Evolutionary conservation across 2,113 vertebrate species (phyloP).

Genomic region (Cardinalis cardinalis): DNA sequence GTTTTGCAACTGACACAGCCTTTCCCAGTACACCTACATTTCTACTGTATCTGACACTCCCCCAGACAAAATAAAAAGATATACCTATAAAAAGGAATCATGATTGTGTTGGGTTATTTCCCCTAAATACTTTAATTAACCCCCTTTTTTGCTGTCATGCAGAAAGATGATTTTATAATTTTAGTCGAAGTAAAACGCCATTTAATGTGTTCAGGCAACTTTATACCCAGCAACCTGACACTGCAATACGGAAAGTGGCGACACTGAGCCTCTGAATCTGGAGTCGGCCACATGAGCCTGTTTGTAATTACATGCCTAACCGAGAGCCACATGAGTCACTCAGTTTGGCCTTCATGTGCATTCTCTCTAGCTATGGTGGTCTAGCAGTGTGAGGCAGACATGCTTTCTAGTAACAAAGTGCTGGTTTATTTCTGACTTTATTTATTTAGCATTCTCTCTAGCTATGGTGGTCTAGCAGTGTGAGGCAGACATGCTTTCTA

Average conservation of each 20-base stretch:
- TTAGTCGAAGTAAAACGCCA: not conserved
- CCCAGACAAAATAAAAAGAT: not conserved
- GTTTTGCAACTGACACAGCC: not conserved
- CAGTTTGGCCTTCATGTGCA: not conserved
- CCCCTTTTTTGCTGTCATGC: not conserved
- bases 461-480: not conserved
- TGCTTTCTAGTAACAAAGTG: not conserved
- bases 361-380: not conserved
- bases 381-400: not conserved
- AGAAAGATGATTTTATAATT: not conserved
- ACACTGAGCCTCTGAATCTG: not conserved
- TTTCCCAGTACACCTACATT: not conserved
- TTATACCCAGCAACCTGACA: not conserved
- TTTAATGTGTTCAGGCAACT: not conserved
- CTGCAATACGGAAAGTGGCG: rapidly evolving
- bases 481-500: not conserved
- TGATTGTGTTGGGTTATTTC: rapidly evolving
- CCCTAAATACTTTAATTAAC: not conserved
- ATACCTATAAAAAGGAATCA: not conserved
- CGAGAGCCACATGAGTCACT: not conserved
- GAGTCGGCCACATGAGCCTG: not conserved
- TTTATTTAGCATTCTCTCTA: too few relatives aligned
- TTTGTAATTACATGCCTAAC: not conserved
- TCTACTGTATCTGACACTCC: rapidly evolving
- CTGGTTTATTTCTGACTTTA: not conserved